phyloP scores from a whole-genome alignment of 2,797 vertebrate species.

The Lutra lutra region DNA sequence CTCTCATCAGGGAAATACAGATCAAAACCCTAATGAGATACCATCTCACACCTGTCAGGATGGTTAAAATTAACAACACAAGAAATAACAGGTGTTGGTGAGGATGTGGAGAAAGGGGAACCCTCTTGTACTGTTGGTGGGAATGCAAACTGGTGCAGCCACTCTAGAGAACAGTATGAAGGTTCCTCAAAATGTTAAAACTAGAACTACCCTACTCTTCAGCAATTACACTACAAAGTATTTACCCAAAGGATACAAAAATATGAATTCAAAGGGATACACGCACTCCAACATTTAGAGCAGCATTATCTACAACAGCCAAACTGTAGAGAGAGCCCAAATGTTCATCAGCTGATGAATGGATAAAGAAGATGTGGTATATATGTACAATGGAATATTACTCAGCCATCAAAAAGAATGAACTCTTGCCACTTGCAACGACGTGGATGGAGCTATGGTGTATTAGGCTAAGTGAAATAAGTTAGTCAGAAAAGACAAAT shows the following conservation, averaged over 20 bases:
- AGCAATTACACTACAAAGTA: neutral
- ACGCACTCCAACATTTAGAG: neutral
- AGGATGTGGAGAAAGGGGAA: no score
- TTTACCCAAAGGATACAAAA: neutral
- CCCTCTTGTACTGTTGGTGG: neutral
- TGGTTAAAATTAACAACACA: no score
- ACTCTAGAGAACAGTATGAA: neutral
- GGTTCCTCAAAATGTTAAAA: neutral
- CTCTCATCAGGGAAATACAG: no score
- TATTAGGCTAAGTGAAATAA: neutral
- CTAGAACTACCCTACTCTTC: neutral
- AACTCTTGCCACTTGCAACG: neutral
- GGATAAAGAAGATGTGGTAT: neutral
- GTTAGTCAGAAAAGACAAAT: neutral
- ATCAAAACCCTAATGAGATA: no score
- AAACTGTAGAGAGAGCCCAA: neutral
- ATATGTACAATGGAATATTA: neutral
- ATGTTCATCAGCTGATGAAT: neutral
- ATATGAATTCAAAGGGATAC: neutral
- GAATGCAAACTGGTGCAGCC: neutral
- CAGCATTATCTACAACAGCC: neutral
- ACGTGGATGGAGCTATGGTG: neutral
- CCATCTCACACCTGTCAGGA: no score
- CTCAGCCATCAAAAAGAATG: neutral
- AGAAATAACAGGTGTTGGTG: no score